phyloP scores from a whole-genome alignment of 30 jellyfish, hydroid and myxozoan species.

The Hydractinia symbiolongicarpus region DNA sequence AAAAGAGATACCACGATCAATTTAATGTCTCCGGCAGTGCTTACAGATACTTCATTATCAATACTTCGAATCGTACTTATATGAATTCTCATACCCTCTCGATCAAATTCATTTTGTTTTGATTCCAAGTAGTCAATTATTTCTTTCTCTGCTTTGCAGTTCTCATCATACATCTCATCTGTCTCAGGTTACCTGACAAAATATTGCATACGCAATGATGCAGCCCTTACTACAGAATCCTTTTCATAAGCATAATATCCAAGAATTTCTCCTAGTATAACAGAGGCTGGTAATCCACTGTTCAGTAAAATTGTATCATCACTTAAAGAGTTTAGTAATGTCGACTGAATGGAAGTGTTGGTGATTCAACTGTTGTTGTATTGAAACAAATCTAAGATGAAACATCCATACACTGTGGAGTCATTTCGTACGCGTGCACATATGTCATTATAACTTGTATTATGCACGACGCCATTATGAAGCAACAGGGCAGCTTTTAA shows the following conservation, averaged over 20 bases:
- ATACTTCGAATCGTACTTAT: slow-evolving; percentile 2
- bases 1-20: slow-evolving; percentile 24
- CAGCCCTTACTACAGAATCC: neutral
- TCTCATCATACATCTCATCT: neutral
- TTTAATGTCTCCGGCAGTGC: slow-evolving; percentile 20
- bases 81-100: neutral
- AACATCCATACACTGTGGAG: slow-evolving; percentile 2
- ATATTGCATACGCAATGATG: slow-evolving; percentile 8
- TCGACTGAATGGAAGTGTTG: neutral
- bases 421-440: slow-evolving; percentile 25
- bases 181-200: neutral
- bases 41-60: slow-evolving; percentile 16
- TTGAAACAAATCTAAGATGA: slow-evolving; percentile 36
- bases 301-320: neutral
- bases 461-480: slow-evolving; percentile 23
- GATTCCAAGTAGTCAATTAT: neutral
- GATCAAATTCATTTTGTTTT: neutral
- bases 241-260: neutral
- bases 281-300: slow-evolving; percentile 1
- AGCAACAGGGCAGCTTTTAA: slow-evolving; percentile 33
- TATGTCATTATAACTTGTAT: slow-evolving; percentile 1
- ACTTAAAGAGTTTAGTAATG: neutral
- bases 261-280: neutral
- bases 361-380: slow-evolving; percentile 34
- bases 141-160: slow-evolving; percentile 2